Conservation (phyloP, 2,113 vertebrate genomes). For the Gracilinanus agilis region DNA sequence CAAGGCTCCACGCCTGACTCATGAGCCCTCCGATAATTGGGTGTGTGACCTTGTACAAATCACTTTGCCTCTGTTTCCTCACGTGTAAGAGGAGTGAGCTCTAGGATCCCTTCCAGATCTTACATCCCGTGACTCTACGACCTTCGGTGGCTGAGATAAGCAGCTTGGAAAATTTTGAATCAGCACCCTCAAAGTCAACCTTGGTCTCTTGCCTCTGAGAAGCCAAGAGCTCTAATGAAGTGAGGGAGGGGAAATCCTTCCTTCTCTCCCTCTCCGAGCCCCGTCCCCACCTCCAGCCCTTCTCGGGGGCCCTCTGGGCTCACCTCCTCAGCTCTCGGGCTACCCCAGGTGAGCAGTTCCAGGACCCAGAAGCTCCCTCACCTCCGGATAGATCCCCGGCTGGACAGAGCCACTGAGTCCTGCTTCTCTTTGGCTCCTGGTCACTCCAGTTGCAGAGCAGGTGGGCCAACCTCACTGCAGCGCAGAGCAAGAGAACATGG, state of each 20-base stretch:
- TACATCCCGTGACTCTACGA: background rate
- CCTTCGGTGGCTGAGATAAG: background rate
- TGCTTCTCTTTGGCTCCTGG: background rate
- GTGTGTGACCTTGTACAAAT: background rate
- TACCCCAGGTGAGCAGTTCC: background rate
- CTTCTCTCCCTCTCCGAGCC: background rate
- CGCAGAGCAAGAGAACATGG: background rate
- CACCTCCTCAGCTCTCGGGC: background rate
- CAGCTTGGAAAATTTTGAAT: background rate
- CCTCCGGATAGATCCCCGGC: background rate
- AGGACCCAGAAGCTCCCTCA: background rate
- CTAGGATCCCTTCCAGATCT: background rate
- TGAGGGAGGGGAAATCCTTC: background rate
- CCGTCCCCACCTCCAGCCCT: background rate
- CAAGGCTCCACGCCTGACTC: background rate
- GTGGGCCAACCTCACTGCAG: background rate
- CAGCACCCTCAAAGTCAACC: background rate
- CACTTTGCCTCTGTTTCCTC: background rate
- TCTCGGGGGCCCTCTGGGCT: background rate
- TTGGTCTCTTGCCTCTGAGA: background rate
- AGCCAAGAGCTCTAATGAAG: background rate
- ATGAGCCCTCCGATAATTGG: background rate
- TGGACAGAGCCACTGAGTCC: background rate
- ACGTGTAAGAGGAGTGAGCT: background rate
- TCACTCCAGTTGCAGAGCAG: background rate